Evolutionary conservation across 2,797 vertebrate genomes (phyloP), one percentile per base, ranked within the genome.

Genomic region (Esox masquinongy): DNA sequence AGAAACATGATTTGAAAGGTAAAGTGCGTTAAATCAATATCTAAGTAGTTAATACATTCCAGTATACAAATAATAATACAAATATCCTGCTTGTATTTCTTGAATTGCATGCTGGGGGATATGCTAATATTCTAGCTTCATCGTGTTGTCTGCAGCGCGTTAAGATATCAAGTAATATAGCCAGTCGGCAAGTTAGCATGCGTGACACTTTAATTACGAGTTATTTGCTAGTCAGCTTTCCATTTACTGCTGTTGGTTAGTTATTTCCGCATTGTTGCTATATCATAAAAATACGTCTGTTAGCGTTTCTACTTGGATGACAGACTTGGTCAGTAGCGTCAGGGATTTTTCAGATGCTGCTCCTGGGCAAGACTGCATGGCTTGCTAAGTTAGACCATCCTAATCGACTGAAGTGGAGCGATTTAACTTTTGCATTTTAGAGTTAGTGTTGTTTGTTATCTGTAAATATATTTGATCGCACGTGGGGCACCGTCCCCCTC

Each of bases 81-180:
- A 53, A 51, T 24, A 51, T 14, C 43, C 2, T 12, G 24, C n/a
- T 43, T 69, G 19, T 29, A 15, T 4, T 0, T 77, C 59, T n/a
- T n/a, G 24, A 53, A 61, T 22, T 68, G 73, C 61, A 49, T 68
- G 49, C 34, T 74, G 73, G 73, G 73, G 50, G 67, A 74, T 51
- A 68, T 68, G 73, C 26, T 50, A 74, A 74, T 24, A 22, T 47
- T 19, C 17, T 24, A 47, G 43, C 7, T 12, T 47, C 43, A 43
- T 43, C 7, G 0, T 19, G 51, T 24, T 5, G 17, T 29, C 17
- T 64, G 36, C 61, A 43, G 29, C 22, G 11, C 22, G 56, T 61
- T 14, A 24, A 26, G n/a, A 61, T 59, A 15, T 49, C 22, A 22
- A 49, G 14, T 69, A 6, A 68, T 34, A 17, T 19, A 39, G 43